Evolutionary conservation across 2,797 vertebrate genomes (phyloP), one percentile per base, ranked within the genome.

Genomic region (Aphelocoma californica): DNA sequence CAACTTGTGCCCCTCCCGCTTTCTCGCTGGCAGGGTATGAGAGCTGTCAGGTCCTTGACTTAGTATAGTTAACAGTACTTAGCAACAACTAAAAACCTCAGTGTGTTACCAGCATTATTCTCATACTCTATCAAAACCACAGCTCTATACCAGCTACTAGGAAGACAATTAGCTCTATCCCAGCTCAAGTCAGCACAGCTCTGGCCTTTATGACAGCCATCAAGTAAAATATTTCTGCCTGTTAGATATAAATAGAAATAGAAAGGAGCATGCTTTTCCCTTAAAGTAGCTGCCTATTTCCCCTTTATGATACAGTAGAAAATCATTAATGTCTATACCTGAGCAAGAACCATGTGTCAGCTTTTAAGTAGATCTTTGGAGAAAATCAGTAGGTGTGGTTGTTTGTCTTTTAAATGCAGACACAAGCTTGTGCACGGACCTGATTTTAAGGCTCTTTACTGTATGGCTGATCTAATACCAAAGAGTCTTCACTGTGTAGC

Each of bases 171-270:
- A 65, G 54, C 65, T 47, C 45, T 48, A 10, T 77, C 31, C 45
- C 20, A 77, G 53, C 40, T 61, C 29, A 42, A 66, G 38, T 71
- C 25, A 56, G 34, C 42, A 44, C 42, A 72, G 3, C 53, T 78
- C 56, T 54, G 40, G 28, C 60, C 42, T 86, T 90, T 24, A 23
- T 78, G 70, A 44, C 45, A 64, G 34, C 57, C 17, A 51, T 44
- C 20, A 81, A 50, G 16, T 48, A 82, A 82, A 70, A 13, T 91
- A 61, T 65, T 83, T 93, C 20, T 96, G 32, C 38, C 12, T 75
- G 9, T 72, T 70, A 66, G 85, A 32, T 82, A 18, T 32, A 61
- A 77, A 61, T 64, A 12, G 48, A 4, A 61, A 29, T 34, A 28
- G 26, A 91, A 78, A 74, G 10, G 15, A 74, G 8, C 3, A 10